Percentiles rank a stretch among this genome's conserved stretches.
Evolutionary conservation across 2,797 vertebrate species (phyloP).

Genomic region (Phoebastria nigripes): DNA sequence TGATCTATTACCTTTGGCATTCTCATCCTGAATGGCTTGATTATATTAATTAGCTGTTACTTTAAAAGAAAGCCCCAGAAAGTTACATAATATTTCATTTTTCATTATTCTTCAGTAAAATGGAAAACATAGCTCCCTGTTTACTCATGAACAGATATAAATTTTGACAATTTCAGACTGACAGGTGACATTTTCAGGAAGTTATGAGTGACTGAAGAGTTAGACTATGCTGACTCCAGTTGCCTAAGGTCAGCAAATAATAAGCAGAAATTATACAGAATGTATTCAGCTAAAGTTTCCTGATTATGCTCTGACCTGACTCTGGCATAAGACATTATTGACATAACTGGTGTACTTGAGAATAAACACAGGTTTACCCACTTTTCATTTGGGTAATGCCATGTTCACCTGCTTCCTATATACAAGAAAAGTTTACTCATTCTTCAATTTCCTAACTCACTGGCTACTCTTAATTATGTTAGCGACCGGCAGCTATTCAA

Average conservation of each 20-base stretch:
- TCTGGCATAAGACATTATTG: not conserved
- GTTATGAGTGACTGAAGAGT: not conserved
- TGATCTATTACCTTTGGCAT: not conserved
- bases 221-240: not conserved
- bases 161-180: not conserved
- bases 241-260: conserved; percentile 26
- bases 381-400: not conserved
- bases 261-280: not conserved
- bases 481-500: not conserved
- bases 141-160: not conserved
- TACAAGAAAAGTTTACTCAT: not conserved
- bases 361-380: not conserved
- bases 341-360: not conserved
- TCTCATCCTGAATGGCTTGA: not conserved
- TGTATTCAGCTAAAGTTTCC: not conserved
- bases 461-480: not conserved
- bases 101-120: not conserved
- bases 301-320: not conserved
- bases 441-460: not conserved
- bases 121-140: not conserved
- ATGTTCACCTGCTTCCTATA: not conserved
- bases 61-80: not conserved
- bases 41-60: not conserved
- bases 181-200: not conserved
- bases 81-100: not conserved